phyloP scores from a whole-genome alignment of 1,140 invertebrate genomes.

The Coenobita brevimanus region DNA sequence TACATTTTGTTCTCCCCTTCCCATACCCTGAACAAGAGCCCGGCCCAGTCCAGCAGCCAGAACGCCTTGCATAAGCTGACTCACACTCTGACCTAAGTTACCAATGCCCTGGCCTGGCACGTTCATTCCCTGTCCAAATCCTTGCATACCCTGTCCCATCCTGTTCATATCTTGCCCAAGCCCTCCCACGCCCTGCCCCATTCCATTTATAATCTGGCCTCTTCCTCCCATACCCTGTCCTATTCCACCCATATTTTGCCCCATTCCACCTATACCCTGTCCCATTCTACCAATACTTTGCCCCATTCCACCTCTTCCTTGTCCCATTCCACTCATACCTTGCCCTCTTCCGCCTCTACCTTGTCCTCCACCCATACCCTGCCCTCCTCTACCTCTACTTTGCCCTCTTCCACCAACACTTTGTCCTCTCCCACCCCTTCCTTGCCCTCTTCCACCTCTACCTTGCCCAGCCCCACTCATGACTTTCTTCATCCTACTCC shows the following conservation, averaged over 20 bases:
- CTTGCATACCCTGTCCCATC: too few relatives aligned
- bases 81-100: too few relatives aligned
- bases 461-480: background rate
- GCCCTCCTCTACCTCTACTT: background rate
- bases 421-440: background rate
- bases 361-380: too few relatives aligned
- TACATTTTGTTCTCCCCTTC: conserved; percentile 56
- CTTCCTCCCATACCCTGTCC: background rate
- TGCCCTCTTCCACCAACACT: background rate
- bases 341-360: background rate
- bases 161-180: too few relatives aligned
- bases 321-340: background rate
- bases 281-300: background rate
- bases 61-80: too few relatives aligned
- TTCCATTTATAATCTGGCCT: too few relatives aligned
- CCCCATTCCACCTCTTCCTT: background rate
- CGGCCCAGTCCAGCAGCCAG: too few relatives aligned
- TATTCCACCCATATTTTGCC: background rate
- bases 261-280: background rate
- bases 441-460: background rate
- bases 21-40: conserved; percentile 71
- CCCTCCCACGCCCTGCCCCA: too few relatives aligned
- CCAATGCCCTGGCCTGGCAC: too few relatives aligned
- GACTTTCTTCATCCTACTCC: background rate
- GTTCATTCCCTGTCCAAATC: too few relatives aligned